Conservation (phyloP, 2,888 invertebrate genomes). For the Cataglyphis livida region DNA sequence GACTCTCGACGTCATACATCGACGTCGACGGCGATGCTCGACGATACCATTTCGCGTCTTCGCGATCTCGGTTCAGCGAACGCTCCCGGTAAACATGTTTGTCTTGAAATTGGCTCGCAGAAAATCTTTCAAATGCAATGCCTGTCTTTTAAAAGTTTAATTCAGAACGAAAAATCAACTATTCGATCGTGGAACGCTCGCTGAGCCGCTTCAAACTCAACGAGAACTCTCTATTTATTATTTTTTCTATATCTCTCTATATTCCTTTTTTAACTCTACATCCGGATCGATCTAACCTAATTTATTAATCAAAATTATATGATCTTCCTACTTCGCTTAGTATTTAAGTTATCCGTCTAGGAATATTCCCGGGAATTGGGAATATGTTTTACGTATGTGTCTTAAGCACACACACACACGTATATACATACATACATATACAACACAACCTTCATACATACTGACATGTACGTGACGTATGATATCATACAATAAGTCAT, state of each 20-base stretch:
- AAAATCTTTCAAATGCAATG: not conserved
- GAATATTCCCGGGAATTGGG: constrained; percentile 80
- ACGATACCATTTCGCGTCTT: constrained; percentile 41
- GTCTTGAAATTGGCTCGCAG: not conserved
- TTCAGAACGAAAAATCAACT: not conserved
- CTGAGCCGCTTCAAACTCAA: constrained; percentile 41
- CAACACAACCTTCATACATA: constrained; percentile 57
- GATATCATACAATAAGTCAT: constrained; percentile 28
- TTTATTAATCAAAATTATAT: constrained; percentile 81
- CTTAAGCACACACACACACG: constrained; percentile 79
- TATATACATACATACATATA: constrained; percentile 59
- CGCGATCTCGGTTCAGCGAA: constrained; percentile 29
- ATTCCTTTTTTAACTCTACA: constrained; percentile 52
- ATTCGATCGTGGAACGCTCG: constrained; percentile 20
- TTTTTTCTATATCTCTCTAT: constrained; percentile 36
- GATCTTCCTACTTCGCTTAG: constrained; percentile 65
- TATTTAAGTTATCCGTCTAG: constrained; percentile 71
- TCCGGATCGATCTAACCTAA: constrained; percentile 79
- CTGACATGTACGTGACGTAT: constrained; percentile 36
- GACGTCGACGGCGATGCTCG: constrained; percentile 57
- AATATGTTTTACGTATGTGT: constrained; percentile 84
- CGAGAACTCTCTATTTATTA: constrained; percentile 62
- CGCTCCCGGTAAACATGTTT: constrained; percentile 25
- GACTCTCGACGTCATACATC: constrained; percentile 59
- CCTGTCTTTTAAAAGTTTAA: not conserved